A percentile compares a stretch with the other conserved stretches of the same genome.
Conservation (phyloP, 1,140 invertebrate species). For the Brachystomella parvula region DNA sequence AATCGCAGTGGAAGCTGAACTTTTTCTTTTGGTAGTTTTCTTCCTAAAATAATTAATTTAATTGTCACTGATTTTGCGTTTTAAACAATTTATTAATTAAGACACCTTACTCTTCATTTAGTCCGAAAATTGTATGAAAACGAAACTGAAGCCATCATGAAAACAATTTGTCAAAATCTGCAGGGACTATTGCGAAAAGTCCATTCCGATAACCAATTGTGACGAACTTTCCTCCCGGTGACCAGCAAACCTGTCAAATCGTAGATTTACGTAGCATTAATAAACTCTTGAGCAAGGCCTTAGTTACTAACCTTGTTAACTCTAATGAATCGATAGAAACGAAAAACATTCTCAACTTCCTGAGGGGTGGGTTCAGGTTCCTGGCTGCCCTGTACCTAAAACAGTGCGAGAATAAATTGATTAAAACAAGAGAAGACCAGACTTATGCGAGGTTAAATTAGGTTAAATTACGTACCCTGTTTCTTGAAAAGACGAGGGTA, state of each 20-base stretch:
- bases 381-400: neutral
- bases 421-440: neutral
- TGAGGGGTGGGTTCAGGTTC: conserved; percentile 8
- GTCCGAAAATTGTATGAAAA: neutral
- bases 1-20: too few relatives aligned
- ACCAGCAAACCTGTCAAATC: conserved; percentile 21
- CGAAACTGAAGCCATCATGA: neutral
- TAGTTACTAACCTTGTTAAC: conserved; percentile 25
- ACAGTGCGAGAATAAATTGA: neutral
- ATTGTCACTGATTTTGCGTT: too few relatives aligned
- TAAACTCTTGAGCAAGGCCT: neutral
- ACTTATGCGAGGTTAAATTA: neutral
- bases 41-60: too few relatives aligned
- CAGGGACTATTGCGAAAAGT: conserved; percentile 15
- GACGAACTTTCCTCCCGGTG: conserved; percentile 19
- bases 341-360: conserved; percentile 17
- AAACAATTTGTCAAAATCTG: conserved; percentile 7
- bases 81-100: too few relatives aligned
- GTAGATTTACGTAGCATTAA: neutral
- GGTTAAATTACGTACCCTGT: conserved; percentile 16
- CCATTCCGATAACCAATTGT: conserved; percentile 29
- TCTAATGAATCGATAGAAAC: conserved; percentile 15
- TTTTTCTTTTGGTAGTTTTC: too few relatives aligned
- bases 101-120: too few relatives aligned
- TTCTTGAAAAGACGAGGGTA: conserved; percentile 15